Conservation (phyloP, 1,140 invertebrate genomes). For the Drosophila yakuba region DNA sequence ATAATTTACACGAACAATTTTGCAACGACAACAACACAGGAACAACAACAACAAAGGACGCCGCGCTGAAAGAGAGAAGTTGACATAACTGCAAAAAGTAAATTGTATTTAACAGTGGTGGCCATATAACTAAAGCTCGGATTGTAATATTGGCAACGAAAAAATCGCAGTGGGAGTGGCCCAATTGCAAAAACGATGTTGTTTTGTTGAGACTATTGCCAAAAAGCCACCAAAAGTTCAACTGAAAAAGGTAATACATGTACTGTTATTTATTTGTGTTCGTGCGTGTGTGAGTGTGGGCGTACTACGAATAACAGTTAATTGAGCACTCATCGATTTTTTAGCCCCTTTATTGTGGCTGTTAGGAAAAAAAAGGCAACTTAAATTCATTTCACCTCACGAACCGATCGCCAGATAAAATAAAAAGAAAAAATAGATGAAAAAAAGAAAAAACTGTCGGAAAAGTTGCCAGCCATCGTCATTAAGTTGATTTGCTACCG, state of each 20-base stretch:
- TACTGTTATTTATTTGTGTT: conserved; percentile 15
- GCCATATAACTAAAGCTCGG: conserved; percentile 1
- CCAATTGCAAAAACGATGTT: conserved; percentile 49
- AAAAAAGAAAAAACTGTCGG: conserved; percentile 21
- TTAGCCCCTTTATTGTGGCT: conserved; percentile 21
- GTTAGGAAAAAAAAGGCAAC: conserved; percentile 12
- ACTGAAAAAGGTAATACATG: conserved; percentile 64
- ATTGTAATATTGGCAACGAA: conserved; percentile 45
- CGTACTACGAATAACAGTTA: conserved; percentile 37
- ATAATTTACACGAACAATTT: conserved; percentile 72
- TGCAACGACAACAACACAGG: conserved; percentile 74
- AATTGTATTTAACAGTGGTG: conserved; percentile 72
- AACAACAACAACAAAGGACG: conserved; percentile 61
- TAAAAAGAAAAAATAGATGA: neutral
- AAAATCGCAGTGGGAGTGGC: conserved; percentile 64
- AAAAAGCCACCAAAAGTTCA: conserved; percentile 51
- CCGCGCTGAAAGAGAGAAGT: conserved; percentile 55
- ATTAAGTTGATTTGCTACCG: conserved; percentile 66
- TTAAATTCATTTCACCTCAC: conserved; percentile 45
- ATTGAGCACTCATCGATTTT: conserved; percentile 67
- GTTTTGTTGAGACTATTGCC: conserved; percentile 72
- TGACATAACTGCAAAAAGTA: conserved; percentile 79
- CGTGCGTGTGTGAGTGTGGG: conserved; percentile 12
- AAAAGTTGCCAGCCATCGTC: conserved; percentile 57
- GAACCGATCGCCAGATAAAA: conserved; percentile 32